phyloP scores from a whole-genome alignment of 2,113 vertebrate species.

The Maccullochella peelii region DNA sequence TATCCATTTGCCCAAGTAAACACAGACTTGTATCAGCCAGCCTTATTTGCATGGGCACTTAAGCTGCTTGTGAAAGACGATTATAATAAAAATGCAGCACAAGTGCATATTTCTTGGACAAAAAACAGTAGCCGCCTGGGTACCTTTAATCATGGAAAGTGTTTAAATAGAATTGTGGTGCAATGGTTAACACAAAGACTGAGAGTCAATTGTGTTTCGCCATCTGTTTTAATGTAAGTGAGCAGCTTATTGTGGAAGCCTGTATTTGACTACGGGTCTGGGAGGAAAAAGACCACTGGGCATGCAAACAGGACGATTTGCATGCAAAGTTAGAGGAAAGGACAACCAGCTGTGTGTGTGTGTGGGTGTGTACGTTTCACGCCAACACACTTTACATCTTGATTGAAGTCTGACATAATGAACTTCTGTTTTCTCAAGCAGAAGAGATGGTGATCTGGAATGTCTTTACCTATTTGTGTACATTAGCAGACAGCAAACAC shows the following conservation, averaged over 20 bases:
- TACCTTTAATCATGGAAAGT: background rate
- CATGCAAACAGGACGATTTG: slow-evolving; percentile 79
- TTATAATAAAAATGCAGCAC: slow-evolving; percentile 40
- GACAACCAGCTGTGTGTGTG: slow-evolving; percentile 22
- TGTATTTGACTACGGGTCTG: slow-evolving; percentile 79
- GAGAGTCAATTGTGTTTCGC: slow-evolving; percentile 47
- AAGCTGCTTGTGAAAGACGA: slow-evolving; percentile 43
- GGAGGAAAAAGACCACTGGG: slow-evolving; percentile 40
- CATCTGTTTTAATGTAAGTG: slow-evolving; percentile 51
- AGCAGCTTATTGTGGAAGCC: slow-evolving; percentile 44
- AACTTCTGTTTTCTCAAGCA: slow-evolving; percentile 9
- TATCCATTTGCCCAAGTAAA: slow-evolving; percentile 65
- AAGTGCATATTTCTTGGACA: slow-evolving; percentile 9
- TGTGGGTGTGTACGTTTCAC: background rate
- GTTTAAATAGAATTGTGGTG: slow-evolving; percentile 16
- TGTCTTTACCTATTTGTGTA: background rate
- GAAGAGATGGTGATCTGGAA: background rate
- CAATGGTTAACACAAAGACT: slow-evolving; percentile 19
- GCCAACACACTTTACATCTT: background rate
- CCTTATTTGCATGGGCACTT: slow-evolving; percentile 61
- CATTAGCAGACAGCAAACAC: background rate
- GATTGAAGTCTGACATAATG: slow-evolving; percentile 14
- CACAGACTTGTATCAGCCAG: slow-evolving; percentile 57
- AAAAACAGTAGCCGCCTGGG: background rate
- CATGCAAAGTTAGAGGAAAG: slow-evolving; percentile 63